A percentile compares a stretch with the other conserved stretches of the same genome.
phyloP scores from a whole-genome alignment of 2,113 vertebrate genomes.

The Lepus americanus region DNA sequence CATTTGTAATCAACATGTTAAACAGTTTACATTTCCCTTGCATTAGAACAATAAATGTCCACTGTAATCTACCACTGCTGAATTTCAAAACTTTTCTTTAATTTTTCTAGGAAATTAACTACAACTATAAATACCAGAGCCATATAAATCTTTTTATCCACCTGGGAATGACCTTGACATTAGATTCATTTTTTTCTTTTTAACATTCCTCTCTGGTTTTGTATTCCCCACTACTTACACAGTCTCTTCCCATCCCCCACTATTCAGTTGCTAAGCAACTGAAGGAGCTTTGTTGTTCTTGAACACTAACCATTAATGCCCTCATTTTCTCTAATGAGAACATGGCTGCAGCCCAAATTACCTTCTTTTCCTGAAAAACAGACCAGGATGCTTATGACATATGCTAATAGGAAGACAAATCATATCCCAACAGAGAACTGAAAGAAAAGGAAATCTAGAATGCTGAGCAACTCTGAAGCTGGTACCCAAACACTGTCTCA shows the following conservation, averaged over 20 bases:
- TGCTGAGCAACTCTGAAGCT: not conserved
- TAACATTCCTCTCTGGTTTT: not conserved
- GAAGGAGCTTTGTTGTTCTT: not conserved
- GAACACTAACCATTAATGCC: not conserved
- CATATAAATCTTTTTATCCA: constrained; percentile 7
- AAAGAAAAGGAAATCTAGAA: not conserved
- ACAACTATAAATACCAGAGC: not conserved
- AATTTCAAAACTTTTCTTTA: constrained; percentile 59
- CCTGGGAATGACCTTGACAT: not conserved
- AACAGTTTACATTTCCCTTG: constrained; percentile 9
- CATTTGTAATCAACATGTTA: not conserved
- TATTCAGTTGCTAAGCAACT: constrained; percentile 70
- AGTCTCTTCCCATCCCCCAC: not conserved
- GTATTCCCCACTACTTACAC: not conserved
- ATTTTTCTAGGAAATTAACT: constrained; percentile 36
- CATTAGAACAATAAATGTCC: constrained; percentile 17
- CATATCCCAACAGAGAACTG: not conserved
- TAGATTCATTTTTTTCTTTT: constrained; percentile 40
- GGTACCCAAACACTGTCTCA: not conserved
- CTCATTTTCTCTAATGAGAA: constrained; percentile 65
- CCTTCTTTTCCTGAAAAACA: constrained; percentile 62
- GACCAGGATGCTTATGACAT: constrained; percentile 50
- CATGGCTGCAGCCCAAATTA: constrained; percentile 52
- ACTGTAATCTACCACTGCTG: constrained; percentile 9
- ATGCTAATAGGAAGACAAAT: constrained; percentile 2